Evolutionary conservation across 2,113 vertebrate genomes (phyloP), one percentile per base, ranked within the genome.

Genomic region (Menura novaehollandiae): DNA sequence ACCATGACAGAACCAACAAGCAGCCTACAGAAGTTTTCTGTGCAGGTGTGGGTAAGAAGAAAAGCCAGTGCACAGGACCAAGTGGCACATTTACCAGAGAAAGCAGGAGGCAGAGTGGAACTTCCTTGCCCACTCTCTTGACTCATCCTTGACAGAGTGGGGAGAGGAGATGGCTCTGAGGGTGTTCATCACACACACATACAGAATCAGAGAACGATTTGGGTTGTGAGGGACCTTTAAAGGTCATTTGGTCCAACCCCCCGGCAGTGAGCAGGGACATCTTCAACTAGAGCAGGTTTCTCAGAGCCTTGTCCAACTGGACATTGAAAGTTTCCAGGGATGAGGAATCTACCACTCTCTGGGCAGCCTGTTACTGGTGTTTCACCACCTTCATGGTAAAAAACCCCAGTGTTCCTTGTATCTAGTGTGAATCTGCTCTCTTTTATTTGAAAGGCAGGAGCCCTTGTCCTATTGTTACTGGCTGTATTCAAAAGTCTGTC

Each of bases 381-480:
- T 83, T 44, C 22, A 44, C 2, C 16, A 67, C 1, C 8, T 13
- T 52, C 6, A 17, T 3, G 1, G 14, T n/a, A 49, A 80, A 47
- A 21, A 53, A n/a, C 49, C 51, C n/a, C 66, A 2, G 0, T 8
- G 26, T 24, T 66, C 18, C 13, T 72, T 47, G 2, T 69, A 14
- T 13, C 16, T 49, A 27, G 19, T 6, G 12, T 53, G 16, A 49
- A 69, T 69, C 21, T 60, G 4, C 2, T 4, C 1, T 47, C 9
- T 59, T 56, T 33, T 13, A 30, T 27, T 51, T 90, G 28, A 59
- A 64, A 73, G n/a, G 4, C 5, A 30, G 37, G 8, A 43, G 4
- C 2, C 19, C 6, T 77, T 47, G 23, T 59, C 15, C 13, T 73
- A 0, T 11, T 0, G 4, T 7, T 11, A 33, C 9, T 43, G 52